Percentiles rank a stretch among this genome's conserved stretches.
Evolutionary conservation across 2,888 invertebrate species (phyloP).

Genomic region (Agriotes lineatus): DNA sequence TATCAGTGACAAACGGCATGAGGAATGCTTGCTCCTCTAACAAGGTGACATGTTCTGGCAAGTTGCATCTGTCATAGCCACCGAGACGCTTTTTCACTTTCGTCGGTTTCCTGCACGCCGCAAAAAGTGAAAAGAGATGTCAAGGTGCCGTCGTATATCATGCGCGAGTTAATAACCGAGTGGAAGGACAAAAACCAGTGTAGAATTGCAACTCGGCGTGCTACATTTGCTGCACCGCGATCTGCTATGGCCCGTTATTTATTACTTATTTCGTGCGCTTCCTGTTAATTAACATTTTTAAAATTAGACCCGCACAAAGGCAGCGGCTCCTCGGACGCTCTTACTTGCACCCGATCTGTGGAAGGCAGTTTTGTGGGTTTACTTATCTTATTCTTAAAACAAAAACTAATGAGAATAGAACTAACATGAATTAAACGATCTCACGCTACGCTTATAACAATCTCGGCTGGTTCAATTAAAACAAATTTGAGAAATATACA

Average conservation of each 20-base stretch:
- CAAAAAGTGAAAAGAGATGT: slow-evolving; percentile 50
- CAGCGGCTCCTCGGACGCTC: too few species aligned
- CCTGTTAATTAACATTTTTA: slow-evolving; percentile 52
- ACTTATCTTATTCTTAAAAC: too few species aligned
- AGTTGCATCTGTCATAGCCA: slow-evolving; percentile 46
- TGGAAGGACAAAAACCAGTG: slow-evolving; percentile 35
- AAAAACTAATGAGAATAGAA: too few species aligned
- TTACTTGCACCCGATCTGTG: too few species aligned
- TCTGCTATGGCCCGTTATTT: slow-evolving; percentile 33
- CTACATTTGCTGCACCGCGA: slow-evolving; percentile 42
- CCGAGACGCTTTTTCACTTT: slow-evolving; percentile 50
- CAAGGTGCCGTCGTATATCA: slow-evolving; percentile 48
- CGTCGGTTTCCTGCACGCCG: slow-evolving; percentile 49
- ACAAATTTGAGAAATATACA: too few species aligned
- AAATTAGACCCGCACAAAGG: neutral
- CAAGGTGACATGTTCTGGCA: slow-evolving; percentile 44
- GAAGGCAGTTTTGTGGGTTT: too few species aligned
- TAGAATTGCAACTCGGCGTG: slow-evolving; percentile 41
- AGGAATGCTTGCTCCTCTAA: slow-evolving; percentile 47
- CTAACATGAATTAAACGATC: too few species aligned
- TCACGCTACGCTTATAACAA: too few species aligned
- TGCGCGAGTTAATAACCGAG: slow-evolving; percentile 38
- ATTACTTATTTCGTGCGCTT: slow-evolving; percentile 52
- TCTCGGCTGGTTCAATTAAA: too few species aligned
- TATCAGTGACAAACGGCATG: slow-evolving; percentile 41